phyloP scores from a whole-genome alignment of 2,113 vertebrate genomes.

The Albula goreensis region DNA sequence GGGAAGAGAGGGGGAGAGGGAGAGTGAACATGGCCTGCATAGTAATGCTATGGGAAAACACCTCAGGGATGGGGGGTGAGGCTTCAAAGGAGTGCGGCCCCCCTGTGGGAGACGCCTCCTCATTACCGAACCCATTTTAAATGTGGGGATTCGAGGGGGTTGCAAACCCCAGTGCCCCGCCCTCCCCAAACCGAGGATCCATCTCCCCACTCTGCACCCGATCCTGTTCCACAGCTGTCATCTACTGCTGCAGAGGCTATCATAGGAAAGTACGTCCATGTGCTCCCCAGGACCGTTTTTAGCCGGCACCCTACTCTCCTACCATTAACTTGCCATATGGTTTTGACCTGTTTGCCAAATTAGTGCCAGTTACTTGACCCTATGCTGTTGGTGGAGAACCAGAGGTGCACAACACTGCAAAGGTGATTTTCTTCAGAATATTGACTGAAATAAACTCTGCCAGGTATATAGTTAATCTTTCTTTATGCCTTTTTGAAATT shows the following conservation, averaged over 20 bases:
- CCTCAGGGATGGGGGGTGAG: background rate
- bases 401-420: background rate
- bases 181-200: background rate
- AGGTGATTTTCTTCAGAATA: background rate
- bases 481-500: background rate
- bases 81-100: background rate
- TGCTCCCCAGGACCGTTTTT: background rate
- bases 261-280: background rate
- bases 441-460: background rate
- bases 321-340: background rate
- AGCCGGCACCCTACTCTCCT: background rate
- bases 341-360: background rate
- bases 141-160: background rate
- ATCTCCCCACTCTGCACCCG: background rate
- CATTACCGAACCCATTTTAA: background rate
- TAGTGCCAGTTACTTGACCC: background rate
- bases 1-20: background rate
- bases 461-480: background rate
- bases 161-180: background rate
- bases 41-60: background rate
- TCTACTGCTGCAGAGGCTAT: background rate
- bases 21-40: background rate
- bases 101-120: background rate
- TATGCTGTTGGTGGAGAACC: background rate
- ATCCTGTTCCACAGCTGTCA: background rate